Evolutionary conservation across 2,888 invertebrate genomes (phyloP), one percentile per base, ranked within the genome.

Genomic region (Gandaritis pyraliata): DNA sequence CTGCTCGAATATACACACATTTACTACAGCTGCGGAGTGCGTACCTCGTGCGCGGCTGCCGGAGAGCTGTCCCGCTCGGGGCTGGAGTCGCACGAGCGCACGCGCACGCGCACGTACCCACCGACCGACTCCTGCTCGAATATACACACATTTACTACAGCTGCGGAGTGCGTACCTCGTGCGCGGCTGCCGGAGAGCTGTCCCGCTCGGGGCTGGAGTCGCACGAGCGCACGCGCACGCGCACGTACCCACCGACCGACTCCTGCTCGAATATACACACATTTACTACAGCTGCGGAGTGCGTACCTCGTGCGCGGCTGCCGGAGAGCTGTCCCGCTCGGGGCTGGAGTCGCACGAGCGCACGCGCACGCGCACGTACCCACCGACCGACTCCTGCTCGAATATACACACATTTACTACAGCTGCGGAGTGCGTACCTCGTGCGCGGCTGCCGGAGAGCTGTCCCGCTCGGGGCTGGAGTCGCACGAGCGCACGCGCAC

Each of bases 201-300:
- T 86, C 87, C 0, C 89, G 77, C 72, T 90, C 90, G 5, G 90
- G 91, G 23, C 88, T 88, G 13, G 90, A 90, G 65, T 88, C 90
- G 73, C 83, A 75, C 12, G 88, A 89, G 56, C 88, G 81, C 75
- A 74, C 82, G 53, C 83, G 72, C 0, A 33, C 85, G 72, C n/a
- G n/a, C n/a, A n/a, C n/a, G 72, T 77, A 86, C 78, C 78, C 78
- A 0, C 80, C 76, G 77, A 82, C 87, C 29, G 81, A 73, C 66
- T 88, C 87, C 61, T 88, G 87, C 79, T 81, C 76, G 0, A 46
- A 8, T 8, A 38, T 1, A 65, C 11, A 43, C 10, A 6, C 7
- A 46, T 15, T 16, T 10, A 45, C 11, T 18, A 11, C 16, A 45
- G 16, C 16, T n/a, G n/a, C n/a, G n/a, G n/a, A n/a, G n/a, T n/a